Percentiles rank a stretch among this genome's conserved stretches.
phyloP scores from a whole-genome alignment of 2,113 vertebrate genomes.

The Nothobranchius furzeri region DNA sequence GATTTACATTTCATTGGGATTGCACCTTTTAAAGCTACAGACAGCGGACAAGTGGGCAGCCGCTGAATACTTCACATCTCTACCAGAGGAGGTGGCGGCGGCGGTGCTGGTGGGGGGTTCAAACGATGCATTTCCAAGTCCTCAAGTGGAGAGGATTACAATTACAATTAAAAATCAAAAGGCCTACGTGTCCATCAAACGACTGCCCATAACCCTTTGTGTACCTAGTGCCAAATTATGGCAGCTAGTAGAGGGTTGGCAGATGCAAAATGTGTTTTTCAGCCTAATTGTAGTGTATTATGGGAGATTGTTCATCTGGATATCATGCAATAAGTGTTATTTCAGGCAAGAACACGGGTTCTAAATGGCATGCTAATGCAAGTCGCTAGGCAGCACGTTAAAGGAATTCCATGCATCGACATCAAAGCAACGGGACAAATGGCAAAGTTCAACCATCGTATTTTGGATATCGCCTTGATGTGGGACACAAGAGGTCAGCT shows the following conservation, averaged over 20 bases:
- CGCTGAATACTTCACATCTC: constrained; percentile 70
- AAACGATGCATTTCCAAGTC: constrained; percentile 84
- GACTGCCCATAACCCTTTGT: constrained; percentile 75
- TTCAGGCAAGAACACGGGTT: constrained; percentile 70
- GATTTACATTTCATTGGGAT: constrained; percentile 97
- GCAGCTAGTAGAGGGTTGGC: constrained; percentile 54
- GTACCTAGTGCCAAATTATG: constrained; percentile 70
- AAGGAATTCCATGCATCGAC: constrained; percentile 62
- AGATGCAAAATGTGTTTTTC: constrained; percentile 68
- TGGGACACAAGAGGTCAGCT: constrained; percentile 55
- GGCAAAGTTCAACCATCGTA: constrained; percentile 63
- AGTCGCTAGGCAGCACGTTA: constrained; percentile 74
- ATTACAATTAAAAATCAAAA: constrained; percentile 93
- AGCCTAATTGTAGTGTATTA: constrained; percentile 72
- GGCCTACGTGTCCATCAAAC: constrained; percentile 81
- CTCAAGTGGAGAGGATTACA: constrained; percentile 87
- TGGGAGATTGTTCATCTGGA: constrained; percentile 64
- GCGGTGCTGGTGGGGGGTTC: constrained; percentile 66
- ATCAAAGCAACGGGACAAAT: constrained; percentile 51
- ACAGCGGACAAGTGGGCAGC: constrained; percentile 80
- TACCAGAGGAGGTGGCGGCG: constrained; percentile 18
- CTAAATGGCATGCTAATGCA: constrained; percentile 79
- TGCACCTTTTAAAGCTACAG: constrained; percentile 88
- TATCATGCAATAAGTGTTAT: constrained; percentile 82
- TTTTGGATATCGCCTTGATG: constrained; percentile 57